A percentile compares a stretch with the other conserved stretches of the same genome.
phyloP scores from a whole-genome alignment of 2,113 vertebrate genomes.

The Plectropomus leopardus region DNA sequence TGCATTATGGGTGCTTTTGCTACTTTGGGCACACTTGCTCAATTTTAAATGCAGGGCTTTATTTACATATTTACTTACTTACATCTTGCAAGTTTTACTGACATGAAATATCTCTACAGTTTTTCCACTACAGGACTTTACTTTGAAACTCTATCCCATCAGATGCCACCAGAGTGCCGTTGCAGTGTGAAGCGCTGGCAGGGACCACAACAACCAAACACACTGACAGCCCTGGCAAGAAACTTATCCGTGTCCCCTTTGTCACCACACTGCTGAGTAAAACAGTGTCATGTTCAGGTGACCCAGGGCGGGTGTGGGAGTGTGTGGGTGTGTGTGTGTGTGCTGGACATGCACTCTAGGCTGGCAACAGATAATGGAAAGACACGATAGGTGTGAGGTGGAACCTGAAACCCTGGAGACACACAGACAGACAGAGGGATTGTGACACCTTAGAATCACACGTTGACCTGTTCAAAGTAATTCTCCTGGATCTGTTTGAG shows the following conservation, averaged over 20 bases:
- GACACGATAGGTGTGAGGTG: constrained; percentile 66
- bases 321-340: constrained; percentile 3
- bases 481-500: constrained; percentile 30
- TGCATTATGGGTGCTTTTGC: no score
- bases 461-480: constrained; percentile 7
- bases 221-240: constrained; percentile 10
- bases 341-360: background rate
- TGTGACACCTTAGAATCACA: constrained; percentile 52
- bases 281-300: constrained; percentile 65
- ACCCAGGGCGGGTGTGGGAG: constrained; percentile 13
- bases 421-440: constrained; percentile 5
- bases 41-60: background rate
- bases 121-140: background rate
- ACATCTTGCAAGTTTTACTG: no score
- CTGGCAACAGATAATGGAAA: constrained; percentile 52
- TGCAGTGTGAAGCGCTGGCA: constrained; percentile 43
- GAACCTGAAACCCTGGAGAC: constrained; percentile 57
- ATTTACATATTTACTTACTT: background rate
- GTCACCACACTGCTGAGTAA: constrained; percentile 32
- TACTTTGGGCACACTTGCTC: no score
- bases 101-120: background rate
- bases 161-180: background rate
- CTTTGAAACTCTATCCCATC: background rate
- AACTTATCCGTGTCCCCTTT: constrained; percentile 61
- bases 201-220: constrained; percentile 31